Percentiles rank a stretch among this genome's conserved stretches.
These are phyloP conservation scores for Formica exsecta DNA, from an alignment of 1,140 invertebrate species.

Conservation along the genomic window DNA sequence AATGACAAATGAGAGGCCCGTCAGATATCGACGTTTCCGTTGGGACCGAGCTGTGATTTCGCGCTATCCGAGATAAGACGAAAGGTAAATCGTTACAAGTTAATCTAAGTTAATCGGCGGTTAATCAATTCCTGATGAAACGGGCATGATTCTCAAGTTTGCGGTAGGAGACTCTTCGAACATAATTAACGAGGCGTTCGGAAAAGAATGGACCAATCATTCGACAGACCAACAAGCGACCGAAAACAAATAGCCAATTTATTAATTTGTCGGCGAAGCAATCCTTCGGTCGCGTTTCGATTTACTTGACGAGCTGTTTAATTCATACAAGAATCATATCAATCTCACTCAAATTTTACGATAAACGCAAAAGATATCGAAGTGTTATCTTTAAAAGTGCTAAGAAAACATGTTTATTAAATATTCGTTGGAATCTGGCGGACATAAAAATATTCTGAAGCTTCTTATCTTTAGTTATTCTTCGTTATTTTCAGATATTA, in stretches of 20 bases:
- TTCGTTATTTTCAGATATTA: neutral
- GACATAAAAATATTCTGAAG: neutral
- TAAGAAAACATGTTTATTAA: constrained; percentile 8
- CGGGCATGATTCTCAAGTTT: neutral
- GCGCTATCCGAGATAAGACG: constrained; percentile 1
- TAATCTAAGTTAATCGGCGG: neutral
- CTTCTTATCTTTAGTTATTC: neutral
- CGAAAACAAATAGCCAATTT: neutral
- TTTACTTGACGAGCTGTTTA: neutral
- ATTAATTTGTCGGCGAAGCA: neutral
- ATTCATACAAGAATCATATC: neutral
- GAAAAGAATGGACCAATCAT: neutral
- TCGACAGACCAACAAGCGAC: neutral
- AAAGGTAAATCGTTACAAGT: constrained; percentile 28
- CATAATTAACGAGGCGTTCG: constrained; percentile 5
- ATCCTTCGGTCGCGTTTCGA: neutral
- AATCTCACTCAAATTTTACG: neutral
- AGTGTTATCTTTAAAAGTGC: constrained; percentile 11
- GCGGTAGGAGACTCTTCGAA: neutral
- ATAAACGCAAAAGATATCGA: neutral
- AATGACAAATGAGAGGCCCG: constrained; percentile 54
- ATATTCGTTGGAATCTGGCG: neutral
- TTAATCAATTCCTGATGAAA: constrained; percentile 17
- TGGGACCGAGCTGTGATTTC: constrained; percentile 26
- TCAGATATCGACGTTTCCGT: constrained; percentile 54